phyloP scores from a whole-genome alignment of 92 coral and sea anemone species.

The Nematostella vectensis region DNA sequence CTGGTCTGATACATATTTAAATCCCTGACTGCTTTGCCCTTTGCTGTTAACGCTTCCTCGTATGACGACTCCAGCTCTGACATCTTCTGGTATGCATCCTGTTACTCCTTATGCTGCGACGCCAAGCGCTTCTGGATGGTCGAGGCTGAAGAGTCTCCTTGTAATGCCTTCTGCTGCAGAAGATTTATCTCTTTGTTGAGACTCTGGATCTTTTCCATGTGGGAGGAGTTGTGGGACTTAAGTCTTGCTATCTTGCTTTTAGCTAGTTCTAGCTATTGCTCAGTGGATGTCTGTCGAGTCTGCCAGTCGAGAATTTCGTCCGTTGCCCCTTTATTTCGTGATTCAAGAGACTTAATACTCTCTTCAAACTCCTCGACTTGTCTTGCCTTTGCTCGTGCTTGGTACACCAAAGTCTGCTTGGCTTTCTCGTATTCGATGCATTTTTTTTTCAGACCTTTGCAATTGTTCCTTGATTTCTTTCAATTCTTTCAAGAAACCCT shows the following conservation, averaged over 20 bases:
- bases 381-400: conserved; percentile 22
- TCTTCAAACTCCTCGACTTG: conserved; percentile 39
- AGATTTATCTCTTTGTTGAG: conserved; percentile 9
- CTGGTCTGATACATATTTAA: conserved; percentile 10
- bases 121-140: conserved; percentile 21
- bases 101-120: conserved; percentile 17
- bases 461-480: conserved; percentile 14
- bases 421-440: conserved; percentile 8
- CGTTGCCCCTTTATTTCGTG: conserved; percentile 2
- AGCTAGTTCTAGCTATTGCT: conserved; percentile 21
- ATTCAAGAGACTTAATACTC: conserved; percentile 7
- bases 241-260: conserved; percentile 28
- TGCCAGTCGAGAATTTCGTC: conserved; percentile 14
- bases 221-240: conserved; percentile 17
- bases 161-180: conserved; percentile 21
- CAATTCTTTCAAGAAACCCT: conserved; percentile 16
- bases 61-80: conserved; percentile 17
- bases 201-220: conserved; percentile 18
- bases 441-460: background rate
- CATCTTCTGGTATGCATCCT: conserved; percentile 24
- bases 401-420: conserved; percentile 31
- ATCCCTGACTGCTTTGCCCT: conserved; percentile 14
- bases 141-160: conserved; percentile 14
- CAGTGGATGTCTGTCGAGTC: conserved; percentile 17
- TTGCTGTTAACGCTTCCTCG: conserved; percentile 23